These are phyloP conservation scores for Melanotaenia boesemani DNA, from an alignment of 2,797 vertebrate species.

Conservation along the genomic window DNA sequence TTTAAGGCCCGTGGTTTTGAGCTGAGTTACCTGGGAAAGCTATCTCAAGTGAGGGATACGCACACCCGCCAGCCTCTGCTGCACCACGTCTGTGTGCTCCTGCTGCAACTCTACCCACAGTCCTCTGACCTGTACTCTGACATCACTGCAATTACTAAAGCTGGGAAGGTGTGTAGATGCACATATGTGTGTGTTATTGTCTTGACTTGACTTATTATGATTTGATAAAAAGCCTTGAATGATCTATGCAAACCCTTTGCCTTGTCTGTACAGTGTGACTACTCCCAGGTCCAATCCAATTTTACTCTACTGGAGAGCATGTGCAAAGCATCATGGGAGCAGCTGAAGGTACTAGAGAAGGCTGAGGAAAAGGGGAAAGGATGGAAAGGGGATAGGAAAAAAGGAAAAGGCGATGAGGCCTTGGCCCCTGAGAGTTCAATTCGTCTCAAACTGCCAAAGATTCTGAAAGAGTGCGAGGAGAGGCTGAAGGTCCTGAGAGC, in stretches of 20 bases:
- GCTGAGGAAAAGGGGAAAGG: conserved; percentile 64
- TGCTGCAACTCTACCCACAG: conserved; percentile 83
- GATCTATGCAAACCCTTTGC: background rate
- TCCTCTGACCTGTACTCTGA: conserved; percentile 85
- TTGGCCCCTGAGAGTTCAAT: conserved; percentile 35
- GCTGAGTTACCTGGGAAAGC: conserved; percentile 84
- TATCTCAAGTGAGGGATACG: conserved; percentile 85
- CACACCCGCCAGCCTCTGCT: conserved; percentile 81
- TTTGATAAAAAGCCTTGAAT: background rate
- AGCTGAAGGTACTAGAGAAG: conserved; percentile 80
- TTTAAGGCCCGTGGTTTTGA: conserved; percentile 84
- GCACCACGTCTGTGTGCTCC: conserved; percentile 81
- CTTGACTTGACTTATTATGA: background rate
- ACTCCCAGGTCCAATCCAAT: conserved; percentile 76
- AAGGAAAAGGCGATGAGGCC: conserved; percentile 31
- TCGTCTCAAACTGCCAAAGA: conserved; percentile 68
- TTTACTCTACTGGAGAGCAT: conserved; percentile 73
- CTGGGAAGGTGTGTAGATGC: conserved; percentile 77
- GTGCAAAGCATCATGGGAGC: conserved; percentile 84
- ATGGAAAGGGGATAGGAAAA: conserved; percentile 47
- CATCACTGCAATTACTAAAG: conserved; percentile 80
- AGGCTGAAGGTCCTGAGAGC: conserved; percentile 81
- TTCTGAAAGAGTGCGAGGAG: conserved; percentile 82
- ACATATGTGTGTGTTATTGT: background rate
- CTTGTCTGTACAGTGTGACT: conserved; percentile 76